Percentiles rank a stretch among this genome's conserved stretches.
Evolutionary conservation across 1,140 invertebrate genomes (phyloP).

Genomic region (Triops longicaudatus): DNA sequence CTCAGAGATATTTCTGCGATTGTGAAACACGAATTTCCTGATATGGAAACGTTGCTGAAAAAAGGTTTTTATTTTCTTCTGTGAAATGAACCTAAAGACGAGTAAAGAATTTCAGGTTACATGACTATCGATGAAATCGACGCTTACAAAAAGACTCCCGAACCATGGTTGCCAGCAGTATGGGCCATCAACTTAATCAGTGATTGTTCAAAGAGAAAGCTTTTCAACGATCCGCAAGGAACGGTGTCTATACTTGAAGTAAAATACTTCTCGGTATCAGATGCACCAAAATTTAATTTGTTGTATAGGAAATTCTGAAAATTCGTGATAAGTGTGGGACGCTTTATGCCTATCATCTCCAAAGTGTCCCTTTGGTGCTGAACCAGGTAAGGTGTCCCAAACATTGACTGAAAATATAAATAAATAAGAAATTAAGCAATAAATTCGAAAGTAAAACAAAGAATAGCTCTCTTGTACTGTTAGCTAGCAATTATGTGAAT

Average conservation of each 20-base stretch:
- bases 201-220: constrained; percentile 38
- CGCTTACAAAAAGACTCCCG: constrained; percentile 48
- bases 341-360: constrained; percentile 84
- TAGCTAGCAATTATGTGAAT: neutral
- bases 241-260: constrained; percentile 48
- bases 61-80: constrained; percentile 45
- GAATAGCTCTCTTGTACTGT: too few species aligned
- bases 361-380: constrained; percentile 93
- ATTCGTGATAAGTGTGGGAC: constrained; percentile 58
- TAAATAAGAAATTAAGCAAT: too few species aligned
- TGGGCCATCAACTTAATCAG: constrained; percentile 53
- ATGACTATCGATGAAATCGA: constrained; percentile 54
- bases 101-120: constrained; percentile 43
- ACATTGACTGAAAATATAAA: too few species aligned
- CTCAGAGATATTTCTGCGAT: constrained; percentile 61
- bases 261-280: too few species aligned
- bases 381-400: constrained; percentile 79
- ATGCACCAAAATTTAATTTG: neutral
- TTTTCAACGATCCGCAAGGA: constrained; percentile 52
- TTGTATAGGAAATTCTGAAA: constrained; percentile 52
- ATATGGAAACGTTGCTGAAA: constrained; percentile 64
- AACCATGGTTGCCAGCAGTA: constrained; percentile 59
- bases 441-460: too few species aligned
- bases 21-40: constrained; percentile 65
- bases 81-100: neutral